A percentile compares a stretch with the other conserved stretches of the same genome.
phyloP scores from a whole-genome alignment of 2,888 invertebrate species.

The Marronus borbonicus region DNA sequence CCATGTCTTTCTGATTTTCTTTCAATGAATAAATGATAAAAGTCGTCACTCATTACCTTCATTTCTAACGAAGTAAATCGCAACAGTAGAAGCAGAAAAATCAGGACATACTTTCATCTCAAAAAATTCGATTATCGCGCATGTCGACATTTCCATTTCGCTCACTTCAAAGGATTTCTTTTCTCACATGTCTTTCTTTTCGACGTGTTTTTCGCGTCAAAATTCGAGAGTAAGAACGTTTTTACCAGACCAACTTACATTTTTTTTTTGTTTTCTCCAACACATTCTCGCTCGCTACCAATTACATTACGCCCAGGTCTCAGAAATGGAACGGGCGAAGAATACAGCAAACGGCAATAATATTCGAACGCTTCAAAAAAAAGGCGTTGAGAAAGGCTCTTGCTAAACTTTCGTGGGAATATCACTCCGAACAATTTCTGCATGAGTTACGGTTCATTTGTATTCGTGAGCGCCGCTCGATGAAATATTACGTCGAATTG shows the following conservation, averaged over 20 bases:
- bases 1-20: too few relatives aligned
- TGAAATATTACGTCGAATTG: conserved; percentile 19
- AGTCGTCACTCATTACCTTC: too few relatives aligned
- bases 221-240: not conserved
- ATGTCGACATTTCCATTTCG: not conserved
- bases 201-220: not conserved
- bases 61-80: too few relatives aligned
- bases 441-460: not conserved
- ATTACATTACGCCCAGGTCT: conserved; percentile 8
- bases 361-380: not conserved
- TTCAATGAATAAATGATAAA: too few relatives aligned
- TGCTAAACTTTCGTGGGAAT: not conserved
- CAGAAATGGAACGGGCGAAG: not conserved
- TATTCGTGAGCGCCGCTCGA: not conserved
- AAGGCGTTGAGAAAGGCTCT: not conserved
- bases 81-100: too few relatives aligned
- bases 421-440: conserved; percentile 16
- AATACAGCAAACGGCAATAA: not conserved
- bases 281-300: not conserved
- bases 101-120: too few relatives aligned
- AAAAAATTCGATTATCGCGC: too few relatives aligned
- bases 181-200: not conserved
- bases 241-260: not conserved
- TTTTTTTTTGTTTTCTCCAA: not conserved
- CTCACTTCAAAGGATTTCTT: not conserved